Evolutionary conservation across 1,140 invertebrate genomes (phyloP).

Genomic region (Drosophila repletoides): DNA sequence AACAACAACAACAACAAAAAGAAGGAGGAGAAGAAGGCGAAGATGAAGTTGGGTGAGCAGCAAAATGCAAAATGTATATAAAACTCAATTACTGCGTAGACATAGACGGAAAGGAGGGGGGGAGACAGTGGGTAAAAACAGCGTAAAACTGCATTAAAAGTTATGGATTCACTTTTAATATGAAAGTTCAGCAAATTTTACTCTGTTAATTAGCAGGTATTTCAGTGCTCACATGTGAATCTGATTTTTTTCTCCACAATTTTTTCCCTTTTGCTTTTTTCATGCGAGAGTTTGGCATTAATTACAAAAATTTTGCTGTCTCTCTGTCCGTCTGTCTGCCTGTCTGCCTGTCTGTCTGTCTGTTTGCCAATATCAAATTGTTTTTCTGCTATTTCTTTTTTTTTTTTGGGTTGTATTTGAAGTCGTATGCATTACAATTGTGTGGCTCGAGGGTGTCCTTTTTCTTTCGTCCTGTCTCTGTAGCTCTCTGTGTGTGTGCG

Average conservation of each 20-base stretch:
- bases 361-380: slow-evolving; percentile 45
- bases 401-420: slow-evolving; percentile 23
- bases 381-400: slow-evolving; percentile 20
- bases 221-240: too few species aligned
- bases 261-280: too few species aligned
- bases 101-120: not conserved
- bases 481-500: too few species aligned
- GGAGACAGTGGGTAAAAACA: not conserved
- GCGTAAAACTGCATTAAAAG: slow-evolving; percentile 42
- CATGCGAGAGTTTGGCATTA: slow-evolving; percentile 31
- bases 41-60: slow-evolving; percentile 41
- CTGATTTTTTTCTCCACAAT: not conserved
- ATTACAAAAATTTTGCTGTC: slow-evolving; percentile 39
- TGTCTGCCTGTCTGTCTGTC: slow-evolving; percentile 1
- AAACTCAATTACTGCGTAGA: slow-evolving; percentile 59
- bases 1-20: too few species aligned
- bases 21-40: too few species aligned
- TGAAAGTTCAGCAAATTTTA: slow-evolving; percentile 30
- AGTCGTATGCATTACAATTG: slow-evolving; percentile 32
- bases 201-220: slow-evolving; percentile 40
- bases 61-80: slow-evolving; percentile 73
- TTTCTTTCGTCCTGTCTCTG: slow-evolving; percentile 26
- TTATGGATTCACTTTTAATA: slow-evolving; percentile 35
- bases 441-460: slow-evolving; percentile 33
- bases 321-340: slow-evolving; percentile 10